Conservation (phyloP, 2,113 vertebrate species). For the Baryphthengus martii region DNA sequence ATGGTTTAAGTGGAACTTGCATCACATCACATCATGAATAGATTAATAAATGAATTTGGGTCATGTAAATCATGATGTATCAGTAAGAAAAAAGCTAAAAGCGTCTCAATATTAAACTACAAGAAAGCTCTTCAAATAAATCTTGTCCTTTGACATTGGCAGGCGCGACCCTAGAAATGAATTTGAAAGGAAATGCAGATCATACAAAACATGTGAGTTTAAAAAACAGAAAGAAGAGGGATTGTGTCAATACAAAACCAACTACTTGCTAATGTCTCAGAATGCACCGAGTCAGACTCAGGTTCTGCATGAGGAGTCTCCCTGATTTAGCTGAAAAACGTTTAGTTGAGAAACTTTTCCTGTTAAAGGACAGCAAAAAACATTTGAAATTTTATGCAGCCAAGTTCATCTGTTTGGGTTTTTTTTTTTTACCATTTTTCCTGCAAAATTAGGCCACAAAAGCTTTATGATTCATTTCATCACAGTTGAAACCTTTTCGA, state of each 20-base stretch:
- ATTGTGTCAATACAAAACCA: neutral
- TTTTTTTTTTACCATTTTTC: neutral
- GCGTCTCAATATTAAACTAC: neutral
- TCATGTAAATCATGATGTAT: neutral
- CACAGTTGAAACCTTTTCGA: constrained; percentile 22
- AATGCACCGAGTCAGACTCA: neutral
- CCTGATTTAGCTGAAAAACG: neutral
- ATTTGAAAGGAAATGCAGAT: neutral
- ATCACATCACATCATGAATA: neutral
- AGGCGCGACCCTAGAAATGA: neutral
- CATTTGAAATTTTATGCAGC: neutral
- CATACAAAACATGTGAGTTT: neutral
- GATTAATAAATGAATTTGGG: neutral
- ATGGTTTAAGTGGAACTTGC: neutral
- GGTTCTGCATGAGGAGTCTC: neutral
- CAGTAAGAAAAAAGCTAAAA: neutral
- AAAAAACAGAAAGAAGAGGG: neutral
- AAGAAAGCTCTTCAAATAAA: neutral
- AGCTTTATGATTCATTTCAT: constrained; percentile 15
- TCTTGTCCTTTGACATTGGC: neutral
- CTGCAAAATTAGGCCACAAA: constrained; percentile 1
- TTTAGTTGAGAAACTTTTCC: neutral
- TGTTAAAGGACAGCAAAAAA: constrained; percentile 3
- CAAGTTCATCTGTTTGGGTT: neutral
- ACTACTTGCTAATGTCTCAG: neutral